These are phyloP conservation scores for Pitta sordida DNA, from an alignment of 2,113 vertebrate species.

Conservation along the genomic window DNA sequence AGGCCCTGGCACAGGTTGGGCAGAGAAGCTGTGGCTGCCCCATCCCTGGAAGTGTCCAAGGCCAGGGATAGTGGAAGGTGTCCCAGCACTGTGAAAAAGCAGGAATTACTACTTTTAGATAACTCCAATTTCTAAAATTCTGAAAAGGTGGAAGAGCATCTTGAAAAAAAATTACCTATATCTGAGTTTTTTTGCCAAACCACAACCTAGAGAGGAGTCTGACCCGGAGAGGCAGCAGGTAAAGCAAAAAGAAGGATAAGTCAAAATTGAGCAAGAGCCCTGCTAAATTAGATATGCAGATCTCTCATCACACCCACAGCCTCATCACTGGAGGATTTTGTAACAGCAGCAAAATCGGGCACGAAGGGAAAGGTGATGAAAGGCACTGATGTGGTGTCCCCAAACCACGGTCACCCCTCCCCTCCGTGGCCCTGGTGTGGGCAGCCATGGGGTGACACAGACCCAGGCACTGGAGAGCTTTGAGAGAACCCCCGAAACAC, in stretches of 20 bases:
- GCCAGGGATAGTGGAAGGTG: fast-evolving
- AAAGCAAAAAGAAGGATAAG: not conserved
- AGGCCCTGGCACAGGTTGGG: too few relatives aligned
- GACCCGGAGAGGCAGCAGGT: not conserved
- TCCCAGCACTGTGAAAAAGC: fast-evolving
- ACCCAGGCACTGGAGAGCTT: not conserved
- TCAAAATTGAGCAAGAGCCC: slow-evolving; percentile 4
- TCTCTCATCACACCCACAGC: slow-evolving; percentile 5
- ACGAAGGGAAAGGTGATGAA: not conserved
- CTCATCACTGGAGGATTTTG: not conserved
- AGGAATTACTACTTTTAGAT: fast-evolving
- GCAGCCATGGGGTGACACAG: not conserved
- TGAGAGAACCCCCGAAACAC: not conserved
- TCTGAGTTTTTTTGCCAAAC: not conserved
- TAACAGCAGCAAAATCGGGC: not conserved
- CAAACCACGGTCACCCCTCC: not conserved
- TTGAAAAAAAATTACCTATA: not conserved
- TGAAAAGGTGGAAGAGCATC: not conserved
- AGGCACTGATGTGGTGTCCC: fast-evolving
- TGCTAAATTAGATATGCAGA: not conserved
- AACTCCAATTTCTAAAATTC: not conserved
- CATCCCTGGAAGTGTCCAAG: not conserved
- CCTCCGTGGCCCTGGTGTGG: fast-evolving
- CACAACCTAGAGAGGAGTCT: not conserved
- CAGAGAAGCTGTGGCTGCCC: too few relatives aligned